A percentile compares a stretch with the other conserved stretches of the same genome.
phyloP scores from a whole-genome alignment of 2,888 invertebrate genomes.

The Elmis aenea region DNA sequence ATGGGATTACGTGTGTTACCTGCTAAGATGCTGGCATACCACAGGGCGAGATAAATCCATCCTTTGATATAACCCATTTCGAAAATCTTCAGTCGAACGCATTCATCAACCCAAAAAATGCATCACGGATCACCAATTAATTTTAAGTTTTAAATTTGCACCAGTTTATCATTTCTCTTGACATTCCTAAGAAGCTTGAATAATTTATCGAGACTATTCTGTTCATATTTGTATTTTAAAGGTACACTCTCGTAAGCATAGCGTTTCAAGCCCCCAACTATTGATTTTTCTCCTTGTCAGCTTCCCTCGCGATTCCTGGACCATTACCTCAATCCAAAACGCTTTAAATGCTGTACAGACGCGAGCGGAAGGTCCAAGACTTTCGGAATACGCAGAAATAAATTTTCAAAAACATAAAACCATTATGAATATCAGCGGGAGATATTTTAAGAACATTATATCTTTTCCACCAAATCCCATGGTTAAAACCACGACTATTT shows the following conservation, averaged over 20 bases:
- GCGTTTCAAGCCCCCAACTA: conserved; percentile 5
- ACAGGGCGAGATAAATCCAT: conserved; percentile 40
- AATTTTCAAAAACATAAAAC: conserved; percentile 19
- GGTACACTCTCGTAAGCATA: neutral
- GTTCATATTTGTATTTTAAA: conserved; percentile 3
- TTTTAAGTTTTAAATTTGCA: too few species aligned
- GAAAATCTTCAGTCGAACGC: too few species aligned
- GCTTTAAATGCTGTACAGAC: neutral
- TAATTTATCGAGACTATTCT: too few species aligned
- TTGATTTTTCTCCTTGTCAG: conserved; percentile 3
- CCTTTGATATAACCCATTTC: conserved; percentile 36
- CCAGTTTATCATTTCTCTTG: too few species aligned
- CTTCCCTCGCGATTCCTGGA: conserved; percentile 4
- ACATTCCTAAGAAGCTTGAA: too few species aligned
- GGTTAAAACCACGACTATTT: too few species aligned
- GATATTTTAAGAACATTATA: conserved; percentile 25
- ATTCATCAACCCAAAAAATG: too few species aligned
- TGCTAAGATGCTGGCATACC: conserved; percentile 44
- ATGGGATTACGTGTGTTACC: too few species aligned
- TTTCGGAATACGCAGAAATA: conserved; percentile 1
- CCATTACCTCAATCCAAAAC: conserved; percentile 1
- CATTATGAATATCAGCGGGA: conserved; percentile 24
- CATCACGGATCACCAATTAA: too few species aligned
- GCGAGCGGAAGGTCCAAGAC: too few species aligned
- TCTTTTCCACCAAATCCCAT: too few species aligned